Base-by-base conservation (phyloP, 2,113 vertebrate genomes). In the Zosterops borbonicus region DNA sequence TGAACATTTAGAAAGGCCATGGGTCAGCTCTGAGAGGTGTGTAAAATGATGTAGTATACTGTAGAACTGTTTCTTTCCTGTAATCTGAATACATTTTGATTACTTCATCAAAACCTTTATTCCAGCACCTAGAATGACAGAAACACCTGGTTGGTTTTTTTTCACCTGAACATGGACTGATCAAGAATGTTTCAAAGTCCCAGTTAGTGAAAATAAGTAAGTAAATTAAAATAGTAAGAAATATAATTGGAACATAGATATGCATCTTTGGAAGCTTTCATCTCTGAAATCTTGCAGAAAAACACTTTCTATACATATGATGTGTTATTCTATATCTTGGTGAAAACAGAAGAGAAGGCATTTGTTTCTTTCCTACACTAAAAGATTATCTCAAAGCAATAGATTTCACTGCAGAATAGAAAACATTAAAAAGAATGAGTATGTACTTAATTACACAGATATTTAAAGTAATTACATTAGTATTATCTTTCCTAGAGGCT, bases 381-480 rank as follows among this genome's bases (percentile, higher is more conserved):
- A 16, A 69, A 42, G 50, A 71, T 78, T 24, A 68, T 62, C 52
- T 81, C 44, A 76, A 89, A 91, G 28, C 67, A 71, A 28, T 39
- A 83, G 37, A 70, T 92, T 90, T 94, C 39, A 63, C 46, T 82
- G 24, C 17, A 85, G 88, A 95, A 58, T 23, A 84, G 41, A 87
- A 55, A 89, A 23, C 7, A 58, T 85, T 85, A 74, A 89, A 79
- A 94, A 83, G 33, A 90, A 62, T 58, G 11, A 87, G 7, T 42
- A 29, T 49, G 15, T 49, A 52, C 67, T 94, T 95, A 62, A 78
- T 95, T 83, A 62, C 71, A 64, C n/a, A 85, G 71, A 64, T 94
- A 83, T 82, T 92, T 93, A 68, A 90, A 89, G 71, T 89, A 94
- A 93, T 94, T 89, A 69, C 29, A 44, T 47, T 83, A 83, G 71